Evolutionary conservation across 2,888 invertebrate species (phyloP).

Genomic region (Mamestra brassicae): DNA sequence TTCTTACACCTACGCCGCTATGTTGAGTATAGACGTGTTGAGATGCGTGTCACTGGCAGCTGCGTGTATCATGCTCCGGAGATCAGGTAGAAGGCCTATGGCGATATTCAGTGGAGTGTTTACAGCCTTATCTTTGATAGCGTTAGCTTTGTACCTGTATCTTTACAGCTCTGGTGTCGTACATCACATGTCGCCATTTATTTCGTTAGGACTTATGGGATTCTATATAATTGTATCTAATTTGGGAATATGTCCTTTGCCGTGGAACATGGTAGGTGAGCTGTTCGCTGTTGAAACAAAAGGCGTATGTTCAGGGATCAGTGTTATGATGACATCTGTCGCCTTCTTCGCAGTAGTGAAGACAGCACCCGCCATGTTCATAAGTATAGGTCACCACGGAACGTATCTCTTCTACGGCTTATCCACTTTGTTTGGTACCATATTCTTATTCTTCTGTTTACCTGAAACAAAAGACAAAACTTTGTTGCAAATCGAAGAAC

Average conservation of each 20-base stretch:
- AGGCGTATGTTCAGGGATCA: slow-evolving; percentile 93
- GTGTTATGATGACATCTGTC: slow-evolving; percentile 92
- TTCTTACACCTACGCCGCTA: slow-evolving; percentile 91
- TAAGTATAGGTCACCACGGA: slow-evolving; percentile 90
- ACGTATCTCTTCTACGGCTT: slow-evolving; percentile 92
- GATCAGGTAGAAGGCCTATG: slow-evolving; percentile 91
- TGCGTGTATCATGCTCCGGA: slow-evolving; percentile 91
- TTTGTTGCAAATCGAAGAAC: slow-evolving; percentile 92
- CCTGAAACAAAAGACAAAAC: slow-evolving; percentile 94
- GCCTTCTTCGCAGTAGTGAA: slow-evolving; percentile 93
- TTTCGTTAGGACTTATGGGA: slow-evolving; percentile 89
- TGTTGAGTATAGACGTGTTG: slow-evolving; percentile 92
- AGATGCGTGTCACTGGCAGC: slow-evolving; percentile 91
- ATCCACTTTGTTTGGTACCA: slow-evolving; percentile 91
- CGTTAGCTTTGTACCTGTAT: slow-evolving; percentile 88
- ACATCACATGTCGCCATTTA: slow-evolving; percentile 76
- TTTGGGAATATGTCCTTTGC: slow-evolving; percentile 92
- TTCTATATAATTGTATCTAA: slow-evolving; percentile 91
- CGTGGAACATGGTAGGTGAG: slow-evolving; percentile 95
- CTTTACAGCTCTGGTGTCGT: slow-evolving; percentile 75
- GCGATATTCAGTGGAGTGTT: slow-evolving; percentile 92
- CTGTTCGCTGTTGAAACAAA: slow-evolving; percentile 92
- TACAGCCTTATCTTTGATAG: slow-evolving; percentile 91
- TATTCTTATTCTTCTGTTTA: slow-evolving; percentile 91
- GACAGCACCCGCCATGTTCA: slow-evolving; percentile 92